phyloP scores from a whole-genome alignment of 2,113 vertebrate genomes.

The Pao palembangensis region DNA sequence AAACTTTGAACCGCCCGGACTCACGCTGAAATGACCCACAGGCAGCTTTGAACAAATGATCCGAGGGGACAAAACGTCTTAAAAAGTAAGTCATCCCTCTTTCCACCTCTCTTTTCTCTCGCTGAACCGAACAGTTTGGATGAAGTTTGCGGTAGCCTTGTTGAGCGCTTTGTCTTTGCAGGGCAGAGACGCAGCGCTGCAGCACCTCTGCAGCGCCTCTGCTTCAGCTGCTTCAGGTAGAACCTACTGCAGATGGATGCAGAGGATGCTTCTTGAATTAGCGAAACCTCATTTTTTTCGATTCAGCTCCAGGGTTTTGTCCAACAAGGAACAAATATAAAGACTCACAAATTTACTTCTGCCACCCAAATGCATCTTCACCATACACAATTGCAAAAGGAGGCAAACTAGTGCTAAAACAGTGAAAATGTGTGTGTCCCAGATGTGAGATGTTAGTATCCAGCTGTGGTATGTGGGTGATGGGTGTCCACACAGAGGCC shows the following conservation, averaged over 20 bases:
- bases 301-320: no score
- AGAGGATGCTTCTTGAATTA: no score
- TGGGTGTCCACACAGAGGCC: constrained; percentile 50
- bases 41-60: constrained; percentile 69
- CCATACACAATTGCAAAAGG: not conserved
- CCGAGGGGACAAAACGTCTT: constrained; percentile 55
- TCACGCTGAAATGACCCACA: constrained; percentile 62
- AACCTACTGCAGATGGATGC: constrained; percentile 7
- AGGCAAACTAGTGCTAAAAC: constrained; percentile 7
- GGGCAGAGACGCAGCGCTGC: constrained; percentile 25
- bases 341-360: not conserved
- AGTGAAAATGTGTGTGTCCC: constrained; percentile 21
- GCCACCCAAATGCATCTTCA: not conserved
- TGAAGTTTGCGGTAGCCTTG: constrained; percentile 5
- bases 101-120: not conserved
- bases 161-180: constrained; percentile 22
- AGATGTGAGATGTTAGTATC: constrained; percentile 45
- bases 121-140: not conserved
- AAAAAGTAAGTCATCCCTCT: constrained; percentile 59
- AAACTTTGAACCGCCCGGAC: constrained; percentile 26
- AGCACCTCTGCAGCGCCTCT: not conserved
- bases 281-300: no score
- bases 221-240: constrained; percentile 36
- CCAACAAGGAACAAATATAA: no score
- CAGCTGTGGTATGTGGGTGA: constrained; percentile 48